Evolutionary conservation across 1,140 invertebrate genomes (phyloP).

Genomic region (Elysia chlorotica): DNA sequence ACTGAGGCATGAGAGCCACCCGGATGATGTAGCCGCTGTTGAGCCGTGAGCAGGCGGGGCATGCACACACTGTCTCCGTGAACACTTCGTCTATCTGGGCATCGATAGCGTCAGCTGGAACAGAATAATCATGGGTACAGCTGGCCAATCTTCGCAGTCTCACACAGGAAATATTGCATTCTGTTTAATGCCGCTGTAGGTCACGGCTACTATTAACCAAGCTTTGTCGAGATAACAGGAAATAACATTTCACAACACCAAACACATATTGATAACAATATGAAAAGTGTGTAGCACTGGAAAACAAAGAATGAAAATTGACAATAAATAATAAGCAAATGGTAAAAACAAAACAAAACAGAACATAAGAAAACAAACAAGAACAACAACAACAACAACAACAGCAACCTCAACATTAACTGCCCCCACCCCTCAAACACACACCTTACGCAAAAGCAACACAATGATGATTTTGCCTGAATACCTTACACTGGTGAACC

Average conservation of each 20-base stretch:
- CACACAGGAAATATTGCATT: not conserved
- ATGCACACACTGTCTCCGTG: constrained; percentile 19
- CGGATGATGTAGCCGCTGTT: constrained; percentile 24
- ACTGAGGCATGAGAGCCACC: constrained; percentile 24
- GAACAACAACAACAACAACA: not conserved
- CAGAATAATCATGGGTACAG: not conserved
- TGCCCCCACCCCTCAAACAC: too few species aligned
- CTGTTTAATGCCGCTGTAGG: not conserved
- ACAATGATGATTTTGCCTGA: too few species aligned
- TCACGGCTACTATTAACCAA: not conserved
- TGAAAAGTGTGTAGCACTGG: too few species aligned
- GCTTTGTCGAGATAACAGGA: too few species aligned
- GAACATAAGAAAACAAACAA: not conserved
- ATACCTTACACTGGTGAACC: too few species aligned
- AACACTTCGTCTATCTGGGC: constrained; percentile 14
- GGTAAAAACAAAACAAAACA: not conserved
- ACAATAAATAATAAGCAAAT: not conserved
- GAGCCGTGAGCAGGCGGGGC: constrained; percentile 8
- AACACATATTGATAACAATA: too few species aligned
- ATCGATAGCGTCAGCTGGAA: constrained; percentile 26
- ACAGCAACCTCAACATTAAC: not conserved
- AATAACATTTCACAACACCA: too few species aligned
- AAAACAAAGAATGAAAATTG: too few species aligned
- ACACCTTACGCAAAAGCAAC: too few species aligned
- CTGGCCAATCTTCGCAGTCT: too few species aligned